These are phyloP conservation scores for Coleophora flavipennella DNA, from an alignment of 2,888 invertebrate species.

Conservation along the genomic window DNA sequence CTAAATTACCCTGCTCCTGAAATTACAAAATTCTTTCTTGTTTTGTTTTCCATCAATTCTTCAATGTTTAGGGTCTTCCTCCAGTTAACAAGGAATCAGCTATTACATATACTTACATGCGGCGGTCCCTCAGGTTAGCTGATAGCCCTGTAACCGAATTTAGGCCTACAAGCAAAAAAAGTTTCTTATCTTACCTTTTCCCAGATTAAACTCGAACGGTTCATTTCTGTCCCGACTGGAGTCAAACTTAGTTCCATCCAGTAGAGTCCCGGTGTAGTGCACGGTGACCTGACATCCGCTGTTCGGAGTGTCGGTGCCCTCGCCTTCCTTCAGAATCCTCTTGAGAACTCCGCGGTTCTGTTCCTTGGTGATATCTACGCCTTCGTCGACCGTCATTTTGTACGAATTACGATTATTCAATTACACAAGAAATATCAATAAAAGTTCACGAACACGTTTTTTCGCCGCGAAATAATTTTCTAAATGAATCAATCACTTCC, in stretches of 20 bases:
- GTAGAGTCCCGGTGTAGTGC: constrained; percentile 92
- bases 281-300: constrained; percentile 80
- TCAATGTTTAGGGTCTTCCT: too few relatives aligned
- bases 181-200: constrained; percentile 76
- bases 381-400: constrained; percentile 56
- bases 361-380: constrained; percentile 50
- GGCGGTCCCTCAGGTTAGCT: too few relatives aligned
- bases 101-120: too few relatives aligned
- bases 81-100: too few relatives aligned
- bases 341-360: constrained; percentile 85
- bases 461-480: neutral
- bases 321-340: constrained; percentile 81
- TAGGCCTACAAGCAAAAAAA: constrained; percentile 1
- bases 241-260: constrained; percentile 93
- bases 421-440: too few relatives aligned
- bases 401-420: neutral
- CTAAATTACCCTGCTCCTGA: too few relatives aligned
- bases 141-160: too few relatives aligned
- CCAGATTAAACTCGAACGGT: constrained; percentile 90
- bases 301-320: constrained; percentile 79
- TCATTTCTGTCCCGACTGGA: constrained; percentile 88
- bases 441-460: neutral
- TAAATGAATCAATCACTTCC: too few relatives aligned
- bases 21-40: too few relatives aligned
- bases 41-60: too few relatives aligned